Base-by-base conservation (phyloP, 2,888 invertebrate genomes). In the Netelia virgata region DNA sequence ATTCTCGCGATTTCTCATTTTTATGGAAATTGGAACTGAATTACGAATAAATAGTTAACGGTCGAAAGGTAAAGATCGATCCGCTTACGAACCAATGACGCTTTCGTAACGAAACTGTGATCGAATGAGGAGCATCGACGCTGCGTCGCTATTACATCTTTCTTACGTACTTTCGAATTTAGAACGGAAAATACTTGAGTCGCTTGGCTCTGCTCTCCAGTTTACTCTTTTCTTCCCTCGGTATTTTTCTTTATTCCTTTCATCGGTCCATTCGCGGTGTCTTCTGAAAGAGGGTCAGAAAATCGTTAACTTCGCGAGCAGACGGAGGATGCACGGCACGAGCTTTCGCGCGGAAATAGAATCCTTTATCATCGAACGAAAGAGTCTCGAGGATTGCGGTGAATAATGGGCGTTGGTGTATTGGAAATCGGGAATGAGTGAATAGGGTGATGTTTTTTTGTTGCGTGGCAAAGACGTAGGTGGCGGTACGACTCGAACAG, bases 121-220 rank as follows among this genome's bases (percentile, higher is more conserved):
- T 61, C 9, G 43, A 14, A 78, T 18, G 11, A 72, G 23, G 43
- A 23, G 47, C 28, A 70, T 50, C 50, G 76, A 55, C 10, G 53
- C 36, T 73, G 16, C 53, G 68, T 72, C 36, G 69, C 23, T 23
- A 3, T 1, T 59, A 50, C 28, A 47, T 55, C 6, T 70, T 70
- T 63, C 55, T 55, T 79, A 73, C 66, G 36, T 69, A 61, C 64
- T 74, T 55, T 57, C 66, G 81, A 86, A 77, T 70, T 81, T 70
- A 78, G 72, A 74, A 59, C 78, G 76, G 79, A 80, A 79, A 55
- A 20, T 16, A 16, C 41, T 70, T 18, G 70, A 63, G 63, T 53
- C 53, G 36, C 41, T 18, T 36, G 36, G 36, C 59, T 11, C 63
- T 70, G 61, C n/a, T 36, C n/a, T 23, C n/a, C 53, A n/a, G 20